phyloP scores from a whole-genome alignment of 2,113 vertebrate genomes.

The Eurypyga helias region DNA sequence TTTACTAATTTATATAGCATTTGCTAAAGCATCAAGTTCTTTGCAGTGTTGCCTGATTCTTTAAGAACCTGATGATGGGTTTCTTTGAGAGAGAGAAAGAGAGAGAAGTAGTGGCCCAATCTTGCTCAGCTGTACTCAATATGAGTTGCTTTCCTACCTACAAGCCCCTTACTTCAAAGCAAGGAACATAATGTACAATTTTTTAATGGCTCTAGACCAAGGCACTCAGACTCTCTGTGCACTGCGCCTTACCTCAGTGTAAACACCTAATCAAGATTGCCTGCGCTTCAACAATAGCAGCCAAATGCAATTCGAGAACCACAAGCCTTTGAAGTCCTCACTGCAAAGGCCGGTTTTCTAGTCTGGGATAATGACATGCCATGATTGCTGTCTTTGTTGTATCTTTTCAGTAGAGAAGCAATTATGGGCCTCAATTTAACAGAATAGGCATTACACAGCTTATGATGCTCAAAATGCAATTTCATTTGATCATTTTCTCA shows the following conservation, averaged over 20 bases:
- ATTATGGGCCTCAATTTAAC: slow-evolving; percentile 97
- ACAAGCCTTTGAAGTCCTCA: slow-evolving; percentile 96
- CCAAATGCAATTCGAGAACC: slow-evolving; percentile 99
- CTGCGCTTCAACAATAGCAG: slow-evolving; percentile 96
- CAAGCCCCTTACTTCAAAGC: slow-evolving; percentile 98
- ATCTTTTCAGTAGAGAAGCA: slow-evolving; percentile 94
- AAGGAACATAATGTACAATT: slow-evolving; percentile 99
- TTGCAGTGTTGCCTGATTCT: slow-evolving; percentile 76
- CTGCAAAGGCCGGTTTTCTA: slow-evolving; percentile 94
- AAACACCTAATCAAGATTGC: slow-evolving; percentile 99
- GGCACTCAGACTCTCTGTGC: slow-evolving; percentile 92
- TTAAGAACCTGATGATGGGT: slow-evolving; percentile 80
- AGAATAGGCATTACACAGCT: slow-evolving; percentile 99
- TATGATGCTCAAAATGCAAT: slow-evolving; percentile 98
- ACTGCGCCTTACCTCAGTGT: slow-evolving; percentile 94
- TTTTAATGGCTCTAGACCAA: slow-evolving; percentile 99
- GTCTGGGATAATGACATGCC: slow-evolving; percentile 93
- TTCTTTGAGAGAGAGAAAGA: slow-evolving; percentile 84
- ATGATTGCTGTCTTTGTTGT: slow-evolving; percentile 99
- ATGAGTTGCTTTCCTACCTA: slow-evolving; percentile 88
- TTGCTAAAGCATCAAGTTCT: slow-evolving; percentile 83
- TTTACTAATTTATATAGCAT: slow-evolving; percentile 17
- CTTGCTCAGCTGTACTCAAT: slow-evolving; percentile 92
- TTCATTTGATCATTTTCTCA: slow-evolving; percentile 96
- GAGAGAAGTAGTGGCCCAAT: slow-evolving; percentile 86